Percentiles rank a stretch among this genome's conserved stretches.
phyloP scores from a whole-genome alignment of 2,797 vertebrate genomes.

The Sebastes trivittatus region DNA sequence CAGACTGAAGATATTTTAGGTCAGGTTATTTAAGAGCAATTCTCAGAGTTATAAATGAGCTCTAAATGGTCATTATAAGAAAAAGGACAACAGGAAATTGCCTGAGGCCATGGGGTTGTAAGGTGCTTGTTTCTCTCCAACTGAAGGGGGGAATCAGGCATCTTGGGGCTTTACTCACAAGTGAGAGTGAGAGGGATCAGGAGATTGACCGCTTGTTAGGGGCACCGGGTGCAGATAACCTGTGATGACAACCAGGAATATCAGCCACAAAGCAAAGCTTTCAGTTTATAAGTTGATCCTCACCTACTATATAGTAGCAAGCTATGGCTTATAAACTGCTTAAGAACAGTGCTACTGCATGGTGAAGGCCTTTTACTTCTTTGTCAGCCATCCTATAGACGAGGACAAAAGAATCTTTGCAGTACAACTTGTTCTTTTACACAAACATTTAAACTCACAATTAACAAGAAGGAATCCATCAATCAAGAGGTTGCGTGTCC shows the following conservation, averaged over 20 bases:
- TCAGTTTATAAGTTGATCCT: neutral
- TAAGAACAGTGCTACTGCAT: neutral
- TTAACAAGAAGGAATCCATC: neutral
- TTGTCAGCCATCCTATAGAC: neutral
- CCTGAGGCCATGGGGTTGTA: neutral
- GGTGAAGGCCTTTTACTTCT: neutral
- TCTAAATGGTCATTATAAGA: neutral
- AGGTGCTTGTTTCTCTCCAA: too few relatives aligned
- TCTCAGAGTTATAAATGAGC: neutral
- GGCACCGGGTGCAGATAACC: neutral
- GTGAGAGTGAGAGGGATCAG: neutral
- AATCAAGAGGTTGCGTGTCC: neutral
- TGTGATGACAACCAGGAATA: conserved; percentile 2
- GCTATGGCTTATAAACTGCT: neutral
- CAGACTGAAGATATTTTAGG: neutral
- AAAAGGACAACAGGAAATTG: neutral
- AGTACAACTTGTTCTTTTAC: neutral
- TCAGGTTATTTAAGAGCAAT: neutral
- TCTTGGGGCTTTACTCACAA: neutral
- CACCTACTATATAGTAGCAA: neutral
- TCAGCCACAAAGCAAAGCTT: neutral
- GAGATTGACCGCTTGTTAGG: neutral
- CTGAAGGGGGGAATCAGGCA: neutral
- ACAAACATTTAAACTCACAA: neutral
- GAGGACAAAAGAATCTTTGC: neutral